phyloP scores from a whole-genome alignment of 2,113 vertebrate genomes.

The Amblyornis subalaris region DNA sequence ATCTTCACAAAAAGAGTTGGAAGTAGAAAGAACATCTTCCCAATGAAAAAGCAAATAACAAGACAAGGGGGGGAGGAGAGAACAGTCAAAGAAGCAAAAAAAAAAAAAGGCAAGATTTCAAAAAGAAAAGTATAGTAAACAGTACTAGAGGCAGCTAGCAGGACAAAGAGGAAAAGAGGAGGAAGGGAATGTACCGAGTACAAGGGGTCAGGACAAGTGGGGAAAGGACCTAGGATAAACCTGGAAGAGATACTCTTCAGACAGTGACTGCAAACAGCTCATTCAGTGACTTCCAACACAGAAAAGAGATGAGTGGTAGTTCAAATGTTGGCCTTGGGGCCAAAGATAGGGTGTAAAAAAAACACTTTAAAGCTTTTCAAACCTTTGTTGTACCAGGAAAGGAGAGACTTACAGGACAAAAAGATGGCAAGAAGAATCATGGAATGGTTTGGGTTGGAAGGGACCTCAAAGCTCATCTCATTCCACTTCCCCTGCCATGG shows the following conservation, averaged over 20 bases:
- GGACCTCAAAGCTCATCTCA: neutral
- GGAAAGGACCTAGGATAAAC: neutral
- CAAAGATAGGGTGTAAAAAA: neutral
- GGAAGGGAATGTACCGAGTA: conserved; percentile 11
- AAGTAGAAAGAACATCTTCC: neutral
- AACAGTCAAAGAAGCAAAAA: neutral
- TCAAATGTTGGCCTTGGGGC: neutral
- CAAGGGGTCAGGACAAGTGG: conserved; percentile 13
- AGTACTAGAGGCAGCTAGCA: neutral
- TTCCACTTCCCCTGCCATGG: neutral
- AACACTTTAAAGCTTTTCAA: neutral
- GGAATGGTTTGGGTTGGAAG: neutral
- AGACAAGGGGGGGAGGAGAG: neutral
- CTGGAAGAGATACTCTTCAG: neutral
- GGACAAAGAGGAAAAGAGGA: neutral
- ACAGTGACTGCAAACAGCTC: neutral
- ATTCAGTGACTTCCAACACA: neutral
- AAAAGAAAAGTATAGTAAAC: conserved; percentile 29
- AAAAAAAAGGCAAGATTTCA: neutral
- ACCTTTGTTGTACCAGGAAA: neutral
- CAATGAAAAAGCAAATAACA: neutral
- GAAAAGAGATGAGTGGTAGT: neutral
- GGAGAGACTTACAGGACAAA: neutral
- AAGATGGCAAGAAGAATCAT: neutral
- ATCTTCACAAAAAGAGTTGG: neutral